phyloP scores from a whole-genome alignment of 2,797 vertebrate genomes.

The Schizopygopsis pylzovi region DNA sequence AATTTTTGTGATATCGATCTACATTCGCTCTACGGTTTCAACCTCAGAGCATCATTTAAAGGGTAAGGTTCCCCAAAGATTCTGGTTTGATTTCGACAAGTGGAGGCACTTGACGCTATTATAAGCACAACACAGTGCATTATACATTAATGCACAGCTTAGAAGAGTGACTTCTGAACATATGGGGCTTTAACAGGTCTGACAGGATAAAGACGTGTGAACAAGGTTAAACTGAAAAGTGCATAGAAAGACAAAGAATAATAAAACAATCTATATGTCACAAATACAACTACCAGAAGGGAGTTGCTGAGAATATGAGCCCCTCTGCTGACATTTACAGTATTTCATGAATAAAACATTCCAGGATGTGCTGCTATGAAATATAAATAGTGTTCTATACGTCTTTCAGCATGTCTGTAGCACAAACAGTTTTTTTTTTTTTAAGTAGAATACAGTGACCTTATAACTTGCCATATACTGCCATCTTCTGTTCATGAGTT shows the following conservation, averaged over 20 bases:
- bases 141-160: slow-evolving; percentile 36
- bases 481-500: slow-evolving; percentile 52
- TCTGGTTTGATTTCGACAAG: slow-evolving; percentile 19
- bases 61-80: slow-evolving; percentile 18
- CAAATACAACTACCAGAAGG: neutral
- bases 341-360: slow-evolving; percentile 40
- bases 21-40: slow-evolving; percentile 8
- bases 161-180: slow-evolving; percentile 36
- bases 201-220: slow-evolving; percentile 10
- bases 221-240: slow-evolving; percentile 44
- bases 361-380: neutral
- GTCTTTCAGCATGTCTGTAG: neutral
- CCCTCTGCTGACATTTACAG: slow-evolving; percentile 22
- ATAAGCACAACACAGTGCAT: slow-evolving; percentile 26
- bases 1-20: slow-evolving; percentile 8
- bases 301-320: neutral
- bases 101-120: slow-evolving; percentile 24
- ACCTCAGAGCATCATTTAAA: slow-evolving; percentile 4
- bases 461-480: slow-evolving; percentile 44
- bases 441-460: neutral
- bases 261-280: neutral
- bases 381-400: slow-evolving; percentile 21
- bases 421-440: neutral
- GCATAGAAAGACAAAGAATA: neutral
- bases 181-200: slow-evolving; percentile 33